Evolutionary conservation across 2,113 vertebrate genomes (phyloP), one percentile per base, ranked within the genome.

Genomic region (Cynopterus brachyotis): DNA sequence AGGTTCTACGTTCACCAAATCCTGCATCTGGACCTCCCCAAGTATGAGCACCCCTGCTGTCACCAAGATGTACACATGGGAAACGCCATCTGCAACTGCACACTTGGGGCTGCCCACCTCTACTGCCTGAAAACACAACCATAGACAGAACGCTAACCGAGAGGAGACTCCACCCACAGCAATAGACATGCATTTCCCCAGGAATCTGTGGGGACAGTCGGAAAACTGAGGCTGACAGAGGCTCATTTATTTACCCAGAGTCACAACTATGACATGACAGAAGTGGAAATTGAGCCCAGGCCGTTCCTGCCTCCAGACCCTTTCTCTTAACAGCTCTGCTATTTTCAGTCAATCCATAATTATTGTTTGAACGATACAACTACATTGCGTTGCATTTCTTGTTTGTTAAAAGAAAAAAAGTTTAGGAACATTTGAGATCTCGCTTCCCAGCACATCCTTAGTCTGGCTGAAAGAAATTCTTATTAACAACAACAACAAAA

Each of bases 141-240:
- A 5, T 9, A 26, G 12, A 53, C 75, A 17, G 88, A n/a, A 55
- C 19, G 19, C n/a, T 20, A 1, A 3, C 22, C 2, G 22, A 22
- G 24, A n/a, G 9, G 32, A 19, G 12, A 40, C 60, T 7, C 32
- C 13, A 0, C n/a, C 28, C 72, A 53, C 32, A 32, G 72, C 62
- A 13, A 9, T 9, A 19, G 9, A 15, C 9, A 7, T 8, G 8
- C n/a, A 1, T 30, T 50, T 3, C 57, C 76, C 32, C 0, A 0
- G 37, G 13, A 47, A 11, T 30, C 59, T 59, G n/a, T 0, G 26
- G n/a, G 26, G 24, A 30, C 35, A 1, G 35, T 6, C 22, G 7
- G 42, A 59, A 92, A 88, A 67, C 67, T 40, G 47, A 88, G 59
- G 32, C 26, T 66, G 59, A 9, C 57, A 15, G 47, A 26, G 19